Base-by-base conservation (phyloP, 1,140 invertebrate species). In the Sinonovacula constricta region DNA sequence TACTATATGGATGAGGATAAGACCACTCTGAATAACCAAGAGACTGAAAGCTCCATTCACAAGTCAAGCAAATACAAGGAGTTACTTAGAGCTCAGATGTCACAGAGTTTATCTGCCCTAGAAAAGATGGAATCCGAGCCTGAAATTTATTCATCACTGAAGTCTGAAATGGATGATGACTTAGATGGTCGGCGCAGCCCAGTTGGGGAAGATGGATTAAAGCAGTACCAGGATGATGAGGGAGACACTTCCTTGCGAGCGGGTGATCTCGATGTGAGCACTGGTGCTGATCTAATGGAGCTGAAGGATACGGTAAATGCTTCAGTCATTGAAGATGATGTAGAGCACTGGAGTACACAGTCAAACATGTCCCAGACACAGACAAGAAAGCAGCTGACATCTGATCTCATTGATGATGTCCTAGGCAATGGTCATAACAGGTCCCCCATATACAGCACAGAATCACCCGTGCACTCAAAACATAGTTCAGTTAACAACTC, bases 201-300 rank as follows among this genome's bases (percentile, higher is more conserved):
- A 22, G 75, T 87, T 18, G 85, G 85, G 10, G 83, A 81, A 62
- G 80, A 81, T 56, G 80, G 75, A 0, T 36, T 59, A 0, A 80
- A 84, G 57, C 72, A 79, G n/a, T 84, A 75, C 53, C 72, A 81
- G 51, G 83, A 84, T 79, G 69, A 78, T 26, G 63, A 60, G 26
- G n/a, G n/a, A n/a, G 36, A 53, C 31, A 60, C 56, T 15, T 14
- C 18, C 2, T 30, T 31, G 22, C 67, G 68, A 57, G 31, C 63
- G 10, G 22, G 30, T 3, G 56, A 69, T 24, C 34, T 22, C 28
- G 65, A 24, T 28, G 14, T 24, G n/a, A 26, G 14, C 28, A 59
- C 53, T 26, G 39, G 14, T 49, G 28, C 62, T n/a, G 59, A 59
- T 24, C 49, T 56, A 39, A 49, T 51, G 49, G 30, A 33, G 18